These are phyloP conservation scores for Laspeyria flexula DNA, from an alignment of 2,888 invertebrate genomes.

Conservation along the genomic window DNA sequence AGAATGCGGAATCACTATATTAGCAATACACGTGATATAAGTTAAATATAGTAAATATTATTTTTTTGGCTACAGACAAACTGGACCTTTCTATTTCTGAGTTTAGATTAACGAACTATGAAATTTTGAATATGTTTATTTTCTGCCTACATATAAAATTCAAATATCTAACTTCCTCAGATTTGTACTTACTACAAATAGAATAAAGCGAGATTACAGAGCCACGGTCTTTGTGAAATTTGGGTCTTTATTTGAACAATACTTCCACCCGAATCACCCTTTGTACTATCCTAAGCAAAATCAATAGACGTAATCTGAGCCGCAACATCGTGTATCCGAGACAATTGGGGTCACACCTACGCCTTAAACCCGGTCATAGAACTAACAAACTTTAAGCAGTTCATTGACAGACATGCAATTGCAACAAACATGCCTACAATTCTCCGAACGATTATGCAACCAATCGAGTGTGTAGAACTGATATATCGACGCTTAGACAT, in stretches of 20 bases:
- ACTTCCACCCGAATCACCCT: conserved; percentile 6
- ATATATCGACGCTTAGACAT: conserved; percentile 37
- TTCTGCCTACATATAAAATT: too few species aligned
- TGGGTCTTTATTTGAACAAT: conserved; percentile 8
- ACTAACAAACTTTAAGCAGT: conserved; percentile 60
- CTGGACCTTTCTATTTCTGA: too few species aligned
- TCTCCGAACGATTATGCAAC: conserved; percentile 38
- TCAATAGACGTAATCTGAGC: conserved; percentile 33
- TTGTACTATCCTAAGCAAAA: conserved; percentile 19
- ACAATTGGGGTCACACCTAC: conserved; percentile 64
- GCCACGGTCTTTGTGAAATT: not conserved
- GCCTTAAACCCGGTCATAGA: conserved; percentile 52
- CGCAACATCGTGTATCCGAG: conserved; percentile 16
- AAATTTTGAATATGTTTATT: too few species aligned
- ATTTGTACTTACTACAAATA: not conserved
- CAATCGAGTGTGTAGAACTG: conserved; percentile 27
- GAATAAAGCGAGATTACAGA: not conserved
- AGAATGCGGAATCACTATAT: too few species aligned
- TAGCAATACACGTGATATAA: too few species aligned
- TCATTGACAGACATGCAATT: conserved; percentile 49
- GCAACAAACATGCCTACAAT: conserved; percentile 30
- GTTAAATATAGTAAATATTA: too few species aligned
- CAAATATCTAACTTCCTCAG: too few species aligned
- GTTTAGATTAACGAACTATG: too few species aligned
- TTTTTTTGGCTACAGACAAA: too few species aligned